These are phyloP conservation scores for Poeciliopsis turrubarensis DNA, from an alignment of 2,113 vertebrate species.

Conservation along the genomic window DNA sequence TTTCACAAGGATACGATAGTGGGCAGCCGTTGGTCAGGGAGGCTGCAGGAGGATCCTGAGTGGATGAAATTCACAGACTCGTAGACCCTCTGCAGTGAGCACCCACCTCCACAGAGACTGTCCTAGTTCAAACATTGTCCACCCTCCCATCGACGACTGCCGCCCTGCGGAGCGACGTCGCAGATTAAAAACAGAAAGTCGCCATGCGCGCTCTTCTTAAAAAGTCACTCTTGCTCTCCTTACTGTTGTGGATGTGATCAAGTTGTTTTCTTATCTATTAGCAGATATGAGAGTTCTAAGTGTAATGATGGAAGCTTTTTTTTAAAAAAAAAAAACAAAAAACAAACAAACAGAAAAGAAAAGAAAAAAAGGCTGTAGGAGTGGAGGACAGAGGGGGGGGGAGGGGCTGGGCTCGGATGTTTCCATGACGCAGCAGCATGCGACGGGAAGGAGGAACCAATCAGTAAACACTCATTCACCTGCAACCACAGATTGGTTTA, in stretches of 20 bases:
- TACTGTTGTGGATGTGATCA: slow-evolving; percentile 70
- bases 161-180: slow-evolving; percentile 47
- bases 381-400: slow-evolving; percentile 13
- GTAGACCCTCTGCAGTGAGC: slow-evolving; percentile 13
- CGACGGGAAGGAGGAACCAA: slow-evolving; percentile 60
- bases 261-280: slow-evolving; percentile 63
- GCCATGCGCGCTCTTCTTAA: slow-evolving; percentile 52
- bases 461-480: slow-evolving; percentile 48
- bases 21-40: slow-evolving; percentile 13
- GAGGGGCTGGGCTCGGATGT: slow-evolving; percentile 53
- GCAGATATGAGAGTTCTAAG: slow-evolving; percentile 58
- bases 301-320: slow-evolving; percentile 50
- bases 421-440: slow-evolving; percentile 71
- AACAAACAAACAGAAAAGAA: no score
- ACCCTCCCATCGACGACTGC: slow-evolving; percentile 33
- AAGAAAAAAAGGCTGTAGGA: slow-evolving; percentile 28
- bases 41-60: slow-evolving; percentile 4
- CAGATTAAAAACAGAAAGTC: slow-evolving; percentile 17
- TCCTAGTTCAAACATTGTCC: slow-evolving; percentile 17
- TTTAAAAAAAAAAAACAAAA: background rate
- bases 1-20: slow-evolving; percentile 85
- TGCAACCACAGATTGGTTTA: slow-evolving; percentile 43
- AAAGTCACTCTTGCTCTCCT: slow-evolving; percentile 55
- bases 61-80: slow-evolving; percentile 15
- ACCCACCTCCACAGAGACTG: slow-evolving; percentile 8